phyloP scores from a whole-genome alignment of 2,797 vertebrate genomes.

The Buphagus erythrorhynchus region DNA sequence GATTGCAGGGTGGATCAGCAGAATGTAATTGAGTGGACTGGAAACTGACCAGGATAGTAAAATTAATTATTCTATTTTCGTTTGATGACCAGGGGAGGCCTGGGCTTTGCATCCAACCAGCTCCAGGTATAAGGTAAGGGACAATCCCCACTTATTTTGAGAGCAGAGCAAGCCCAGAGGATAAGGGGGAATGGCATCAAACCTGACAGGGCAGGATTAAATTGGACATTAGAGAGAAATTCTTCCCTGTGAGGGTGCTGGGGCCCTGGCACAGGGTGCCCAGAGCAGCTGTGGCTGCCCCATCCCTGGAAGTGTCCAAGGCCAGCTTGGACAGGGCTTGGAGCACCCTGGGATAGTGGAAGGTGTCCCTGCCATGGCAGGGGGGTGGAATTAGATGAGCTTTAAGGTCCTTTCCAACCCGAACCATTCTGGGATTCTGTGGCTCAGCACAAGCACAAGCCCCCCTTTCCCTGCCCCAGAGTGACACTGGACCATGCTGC shows the following conservation, averaged over 20 bases:
- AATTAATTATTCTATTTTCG: background rate
- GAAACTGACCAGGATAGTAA: background rate
- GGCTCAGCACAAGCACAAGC: background rate
- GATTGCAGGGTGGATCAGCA: background rate
- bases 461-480: no score
- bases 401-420: background rate
- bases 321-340: fast-evolving
- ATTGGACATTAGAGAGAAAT: background rate
- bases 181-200: background rate
- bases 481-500: background rate
- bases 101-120: background rate
- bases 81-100: background rate
- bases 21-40: constrained; percentile 21
- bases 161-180: background rate
- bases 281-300: background rate
- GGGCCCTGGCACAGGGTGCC: fast-evolving
- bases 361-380: background rate
- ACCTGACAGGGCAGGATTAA: background rate
- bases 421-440: background rate
- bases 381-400: fast-evolving
- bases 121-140: fast-evolving
- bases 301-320: background rate
- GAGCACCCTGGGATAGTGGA: fast-evolving
- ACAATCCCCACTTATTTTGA: background rate
- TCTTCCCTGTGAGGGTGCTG: fast-evolving